phyloP scores from a whole-genome alignment of 2,113 vertebrate species.

The Otis tarda region DNA sequence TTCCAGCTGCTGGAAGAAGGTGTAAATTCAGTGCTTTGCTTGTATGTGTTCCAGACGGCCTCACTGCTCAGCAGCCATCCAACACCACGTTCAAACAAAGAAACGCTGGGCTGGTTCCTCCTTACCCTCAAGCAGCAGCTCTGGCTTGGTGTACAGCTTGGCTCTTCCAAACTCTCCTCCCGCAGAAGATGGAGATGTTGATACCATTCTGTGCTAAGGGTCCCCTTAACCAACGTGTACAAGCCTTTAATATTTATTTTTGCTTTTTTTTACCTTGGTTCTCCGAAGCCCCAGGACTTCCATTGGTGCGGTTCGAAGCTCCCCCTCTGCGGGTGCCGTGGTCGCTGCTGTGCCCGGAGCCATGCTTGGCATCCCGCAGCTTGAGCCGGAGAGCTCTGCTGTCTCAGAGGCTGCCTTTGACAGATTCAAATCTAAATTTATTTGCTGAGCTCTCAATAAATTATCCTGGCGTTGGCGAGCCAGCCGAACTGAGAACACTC shows the following conservation, averaged over 20 bases:
- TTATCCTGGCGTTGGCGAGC: not conserved
- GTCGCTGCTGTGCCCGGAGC: not conserved
- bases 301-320: not conserved
- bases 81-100: not conserved
- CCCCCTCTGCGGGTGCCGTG: not conserved
- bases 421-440: not conserved
- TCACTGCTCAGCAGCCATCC: not conserved
- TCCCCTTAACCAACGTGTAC: accelerated
- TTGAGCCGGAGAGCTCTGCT: not conserved
- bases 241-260: not conserved
- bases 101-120: not conserved
- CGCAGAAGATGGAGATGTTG: not conserved
- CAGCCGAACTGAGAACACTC: not conserved
- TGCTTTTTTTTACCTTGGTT: not conserved
- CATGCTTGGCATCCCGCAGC: not conserved
- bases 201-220: not conserved
- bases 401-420: not conserved
- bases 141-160: not conserved
- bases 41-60: not conserved
- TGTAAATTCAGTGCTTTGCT: not conserved
- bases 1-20: not conserved
- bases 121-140: not conserved
- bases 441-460: conserved; percentile 28
- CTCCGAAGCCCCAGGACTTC: too few relatives aligned
- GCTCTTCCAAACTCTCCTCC: not conserved